phyloP scores from a whole-genome alignment of 2,113 vertebrate genomes.

The Heterochromis multidens region DNA sequence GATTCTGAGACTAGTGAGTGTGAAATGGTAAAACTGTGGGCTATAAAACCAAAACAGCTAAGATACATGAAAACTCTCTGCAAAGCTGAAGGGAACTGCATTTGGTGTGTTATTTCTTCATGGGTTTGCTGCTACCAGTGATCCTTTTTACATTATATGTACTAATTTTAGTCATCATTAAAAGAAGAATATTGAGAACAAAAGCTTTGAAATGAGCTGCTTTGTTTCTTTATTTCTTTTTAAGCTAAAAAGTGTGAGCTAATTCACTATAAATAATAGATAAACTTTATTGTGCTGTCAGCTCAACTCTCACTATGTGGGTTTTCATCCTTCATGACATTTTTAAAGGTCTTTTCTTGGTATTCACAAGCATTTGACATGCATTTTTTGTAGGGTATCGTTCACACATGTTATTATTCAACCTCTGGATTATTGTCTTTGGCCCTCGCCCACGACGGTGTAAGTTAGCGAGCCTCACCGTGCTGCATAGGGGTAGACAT shows the following conservation, averaged over 20 bases:
- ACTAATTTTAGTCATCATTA: not conserved
- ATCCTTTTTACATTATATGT: too few relatives aligned
- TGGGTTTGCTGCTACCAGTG: not conserved
- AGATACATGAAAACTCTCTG: not conserved
- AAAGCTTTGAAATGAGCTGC: not conserved
- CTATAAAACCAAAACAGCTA: not conserved
- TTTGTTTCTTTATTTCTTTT: not conserved
- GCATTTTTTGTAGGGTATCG: not conserved
- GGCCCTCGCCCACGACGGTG: conserved; percentile 5
- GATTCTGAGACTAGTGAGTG: not conserved
- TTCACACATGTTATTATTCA: not conserved
- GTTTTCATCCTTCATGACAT: not conserved
- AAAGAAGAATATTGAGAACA: not conserved
- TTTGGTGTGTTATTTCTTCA: not conserved
- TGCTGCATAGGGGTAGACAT: conserved; percentile 17
- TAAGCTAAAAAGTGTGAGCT: not conserved
- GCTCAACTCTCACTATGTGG: not conserved
- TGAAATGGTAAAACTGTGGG: not conserved
- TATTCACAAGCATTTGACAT: not conserved
- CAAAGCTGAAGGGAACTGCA: not conserved
- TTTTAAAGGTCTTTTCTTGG: not conserved
- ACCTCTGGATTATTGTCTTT: conserved; percentile 13
- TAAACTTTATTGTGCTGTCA: not conserved
- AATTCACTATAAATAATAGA: not conserved
- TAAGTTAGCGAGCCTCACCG: conserved; percentile 8